Evolutionary conservation across 2,888 invertebrate genomes (phyloP).

Genomic region (Drosophila melanocephala): DNA sequence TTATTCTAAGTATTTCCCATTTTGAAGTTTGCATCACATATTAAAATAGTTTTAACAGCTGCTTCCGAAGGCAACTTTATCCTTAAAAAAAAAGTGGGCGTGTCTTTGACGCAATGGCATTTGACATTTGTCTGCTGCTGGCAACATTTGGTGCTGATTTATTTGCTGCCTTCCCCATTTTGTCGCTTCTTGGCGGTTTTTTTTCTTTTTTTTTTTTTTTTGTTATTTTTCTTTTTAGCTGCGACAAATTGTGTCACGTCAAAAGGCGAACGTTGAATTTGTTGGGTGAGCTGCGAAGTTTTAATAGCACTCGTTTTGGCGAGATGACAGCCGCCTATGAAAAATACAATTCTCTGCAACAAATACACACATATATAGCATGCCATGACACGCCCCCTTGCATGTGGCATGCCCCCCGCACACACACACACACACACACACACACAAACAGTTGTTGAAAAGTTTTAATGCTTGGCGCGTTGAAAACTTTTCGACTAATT

Average conservation of each 20-base stretch:
- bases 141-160: slow-evolving; percentile 51
- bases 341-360: slow-evolving; percentile 33
- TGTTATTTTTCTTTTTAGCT: background rate
- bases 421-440: background rate
- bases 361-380: slow-evolving; percentile 9
- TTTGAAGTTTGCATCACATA: slow-evolving; percentile 22
- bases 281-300: slow-evolving; percentile 29
- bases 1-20: background rate
- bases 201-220: background rate
- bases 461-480: slow-evolving; percentile 58
- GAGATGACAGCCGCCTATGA: slow-evolving; percentile 31
- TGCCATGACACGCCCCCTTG: background rate
- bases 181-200: background rate
- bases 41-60: slow-evolving; percentile 34
- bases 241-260: slow-evolving; percentile 44
- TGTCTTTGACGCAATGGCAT: slow-evolving; percentile 31
- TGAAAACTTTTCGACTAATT: slow-evolving; percentile 78
- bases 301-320: slow-evolving; percentile 49
- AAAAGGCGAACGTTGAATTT: slow-evolving; percentile 25
- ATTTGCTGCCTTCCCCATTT: slow-evolving; percentile 20
- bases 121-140: slow-evolving; percentile 40
- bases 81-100: slow-evolving; percentile 11
- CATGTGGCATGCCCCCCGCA: background rate
- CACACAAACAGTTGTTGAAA: slow-evolving; percentile 64
- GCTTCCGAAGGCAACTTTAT: background rate